A percentile compares a stretch with the other conserved stretches of the same genome.
Conservation (phyloP, 2,888 invertebrate genomes). For the Stenodema calcarata region DNA sequence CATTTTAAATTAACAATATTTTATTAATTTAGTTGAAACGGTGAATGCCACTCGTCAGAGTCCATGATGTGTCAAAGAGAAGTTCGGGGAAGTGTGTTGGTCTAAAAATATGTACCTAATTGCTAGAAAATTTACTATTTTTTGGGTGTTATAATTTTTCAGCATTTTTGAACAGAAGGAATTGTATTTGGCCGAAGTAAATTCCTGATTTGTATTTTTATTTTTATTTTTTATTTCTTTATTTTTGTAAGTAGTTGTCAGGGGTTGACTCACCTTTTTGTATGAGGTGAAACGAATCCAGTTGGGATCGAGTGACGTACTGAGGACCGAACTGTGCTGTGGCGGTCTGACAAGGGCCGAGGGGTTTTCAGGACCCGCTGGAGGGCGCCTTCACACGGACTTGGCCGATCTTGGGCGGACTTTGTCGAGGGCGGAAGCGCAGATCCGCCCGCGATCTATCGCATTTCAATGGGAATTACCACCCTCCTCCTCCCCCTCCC, state of each 20-base stretch:
- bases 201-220: not conserved
- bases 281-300: conserved; percentile 22
- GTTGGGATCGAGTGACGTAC: conserved; percentile 19
- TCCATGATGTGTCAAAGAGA: too few relatives aligned
- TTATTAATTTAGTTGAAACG: too few relatives aligned
- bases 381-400: not conserved
- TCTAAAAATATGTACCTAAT: too few relatives aligned
- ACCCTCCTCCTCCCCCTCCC: too few relatives aligned
- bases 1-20: too few relatives aligned
- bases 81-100: too few relatives aligned
- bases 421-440: conserved; percentile 1
- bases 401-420: not conserved
- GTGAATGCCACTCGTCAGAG: too few relatives aligned
- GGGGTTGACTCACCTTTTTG: not conserved
- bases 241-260: not conserved
- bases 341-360: not conserved
- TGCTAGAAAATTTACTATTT: too few relatives aligned
- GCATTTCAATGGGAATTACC: not conserved
- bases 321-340: not conserved
- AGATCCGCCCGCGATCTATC: conserved; percentile 10
- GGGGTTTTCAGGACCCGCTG: not conserved
- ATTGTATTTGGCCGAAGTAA: too few relatives aligned
- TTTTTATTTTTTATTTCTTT: not conserved
- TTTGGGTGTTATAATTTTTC: too few relatives aligned
- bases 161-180: too few relatives aligned